Conservation (phyloP, 92 coral and sea anemone genomes). For the Epizoanthus rinbou region DNA sequence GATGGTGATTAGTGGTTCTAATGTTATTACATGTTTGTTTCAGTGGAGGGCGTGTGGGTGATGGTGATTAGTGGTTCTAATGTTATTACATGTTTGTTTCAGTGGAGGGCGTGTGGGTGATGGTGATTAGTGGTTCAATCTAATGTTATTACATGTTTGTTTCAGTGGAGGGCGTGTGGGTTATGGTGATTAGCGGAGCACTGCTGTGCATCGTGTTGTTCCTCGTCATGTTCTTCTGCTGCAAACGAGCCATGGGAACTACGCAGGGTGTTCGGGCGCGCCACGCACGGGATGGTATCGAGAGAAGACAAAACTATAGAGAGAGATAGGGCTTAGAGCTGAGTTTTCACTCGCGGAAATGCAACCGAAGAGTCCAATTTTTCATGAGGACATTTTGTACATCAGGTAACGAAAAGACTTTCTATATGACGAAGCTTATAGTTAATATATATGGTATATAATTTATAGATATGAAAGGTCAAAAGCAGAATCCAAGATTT, state of each 20-base stretch:
- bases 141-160: not conserved
- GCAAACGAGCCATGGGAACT: constrained; percentile 56
- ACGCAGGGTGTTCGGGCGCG: not conserved
- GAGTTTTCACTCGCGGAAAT: too few species aligned
- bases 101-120: constrained; percentile 84
- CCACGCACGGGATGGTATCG: not conserved
- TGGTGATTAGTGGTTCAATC: not conserved
- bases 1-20: too few species aligned
- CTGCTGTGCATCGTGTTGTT: constrained; percentile 56
- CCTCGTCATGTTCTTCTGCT: constrained; percentile 66
- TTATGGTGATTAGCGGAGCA: constrained; percentile 58
- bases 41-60: too few species aligned
- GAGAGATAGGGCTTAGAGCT: not conserved
- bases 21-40: too few species aligned
- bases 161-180: constrained; percentile 91
- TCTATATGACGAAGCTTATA: too few species aligned
- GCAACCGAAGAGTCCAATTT: too few species aligned
- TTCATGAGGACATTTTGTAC: too few species aligned
- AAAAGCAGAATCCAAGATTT: too few species aligned
- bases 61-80: too few species aligned
- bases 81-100: constrained; percentile 4
- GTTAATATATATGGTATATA: too few species aligned
- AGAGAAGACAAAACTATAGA: constrained; percentile 7
- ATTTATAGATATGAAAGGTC: too few species aligned
- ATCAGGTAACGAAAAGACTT: too few species aligned